Conservation (phyloP, 1,140 invertebrate genomes). For the Papilio polyxenes region DNA sequence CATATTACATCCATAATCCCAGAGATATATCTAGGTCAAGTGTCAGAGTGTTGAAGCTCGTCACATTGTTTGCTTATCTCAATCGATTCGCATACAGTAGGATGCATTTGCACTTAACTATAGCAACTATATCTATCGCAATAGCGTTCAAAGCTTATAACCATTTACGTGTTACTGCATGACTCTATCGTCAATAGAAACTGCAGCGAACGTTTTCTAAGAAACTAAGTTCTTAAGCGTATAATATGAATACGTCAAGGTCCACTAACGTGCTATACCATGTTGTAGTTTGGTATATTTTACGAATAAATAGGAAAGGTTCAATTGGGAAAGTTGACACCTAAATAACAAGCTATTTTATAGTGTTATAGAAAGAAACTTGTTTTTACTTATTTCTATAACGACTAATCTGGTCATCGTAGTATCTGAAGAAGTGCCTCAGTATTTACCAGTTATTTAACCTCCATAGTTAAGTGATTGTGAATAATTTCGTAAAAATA, state of each 20-base stretch:
- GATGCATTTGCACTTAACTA: neutral
- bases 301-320: neutral
- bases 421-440: neutral
- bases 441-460: neutral
- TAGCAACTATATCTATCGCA: neutral
- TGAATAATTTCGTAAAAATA: conserved; percentile 17
- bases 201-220: conserved; percentile 28
- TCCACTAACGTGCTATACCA: neutral
- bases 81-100: conserved; percentile 9
- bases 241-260: conserved; percentile 6
- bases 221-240: conserved; percentile 6
- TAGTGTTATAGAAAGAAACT: neutral
- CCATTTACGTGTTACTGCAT: neutral
- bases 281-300: neutral
- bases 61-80: conserved; percentile 42
- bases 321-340: neutral
- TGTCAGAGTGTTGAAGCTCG: conserved; percentile 26
- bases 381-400: neutral
- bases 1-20: conserved; percentile 21
- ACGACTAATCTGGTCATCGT: no score
- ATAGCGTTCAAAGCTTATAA: neutral
- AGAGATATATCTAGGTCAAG: conserved; percentile 39
- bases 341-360: neutral
- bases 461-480: neutral
- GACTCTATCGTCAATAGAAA: conserved; percentile 25